A percentile compares a stretch with the other conserved stretches of the same genome.
These are phyloP conservation scores for Emmelina monodactyla DNA, from an alignment of 2,888 invertebrate genomes.

Conservation along the genomic window DNA sequence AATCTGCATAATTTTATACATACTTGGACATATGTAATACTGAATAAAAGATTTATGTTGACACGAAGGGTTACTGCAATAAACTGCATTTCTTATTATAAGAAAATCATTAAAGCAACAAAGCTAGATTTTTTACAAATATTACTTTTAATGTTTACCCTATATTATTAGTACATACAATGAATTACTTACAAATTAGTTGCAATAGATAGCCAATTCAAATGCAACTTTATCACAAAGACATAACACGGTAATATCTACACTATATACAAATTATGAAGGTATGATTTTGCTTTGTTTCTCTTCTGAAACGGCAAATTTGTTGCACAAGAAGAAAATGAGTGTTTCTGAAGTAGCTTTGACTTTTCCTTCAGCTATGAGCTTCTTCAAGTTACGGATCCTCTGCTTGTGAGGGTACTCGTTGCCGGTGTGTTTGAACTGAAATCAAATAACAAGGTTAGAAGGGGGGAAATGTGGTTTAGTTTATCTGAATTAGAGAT, in stretches of 20 bases:
- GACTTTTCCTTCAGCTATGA: conserved; percentile 53
- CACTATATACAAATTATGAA: conserved; percentile 13
- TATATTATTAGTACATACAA: conserved; percentile 1
- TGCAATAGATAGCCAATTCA: not conserved
- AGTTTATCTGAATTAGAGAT: too few relatives aligned
- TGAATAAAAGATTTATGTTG: conserved; percentile 30
- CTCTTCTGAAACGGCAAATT: conserved; percentile 55
- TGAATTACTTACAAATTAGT: too few relatives aligned
- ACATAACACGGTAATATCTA: not conserved
- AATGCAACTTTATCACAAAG: not conserved
- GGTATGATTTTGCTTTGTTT: conserved; percentile 28
- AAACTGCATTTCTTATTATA: conserved; percentile 37
- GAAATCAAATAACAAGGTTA: not conserved
- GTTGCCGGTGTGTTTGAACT: conserved; percentile 8
- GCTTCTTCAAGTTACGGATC: conserved; percentile 61
- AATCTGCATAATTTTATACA: conserved; percentile 28
- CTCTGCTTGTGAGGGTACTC: conserved; percentile 71
- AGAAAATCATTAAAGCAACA: conserved; percentile 42
- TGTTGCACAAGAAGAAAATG: conserved; percentile 61
- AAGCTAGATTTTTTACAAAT: conserved; percentile 41
- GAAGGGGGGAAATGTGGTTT: too few relatives aligned
- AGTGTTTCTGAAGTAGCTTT: conserved; percentile 55
- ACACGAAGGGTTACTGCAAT: conserved; percentile 32
- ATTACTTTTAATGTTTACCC: conserved; percentile 26
- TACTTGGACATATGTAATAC: conserved; percentile 23